Percentiles rank a stretch among this genome's conserved stretches.
phyloP scores from a whole-genome alignment of 1,140 invertebrate species.

The Pinna nobilis region DNA sequence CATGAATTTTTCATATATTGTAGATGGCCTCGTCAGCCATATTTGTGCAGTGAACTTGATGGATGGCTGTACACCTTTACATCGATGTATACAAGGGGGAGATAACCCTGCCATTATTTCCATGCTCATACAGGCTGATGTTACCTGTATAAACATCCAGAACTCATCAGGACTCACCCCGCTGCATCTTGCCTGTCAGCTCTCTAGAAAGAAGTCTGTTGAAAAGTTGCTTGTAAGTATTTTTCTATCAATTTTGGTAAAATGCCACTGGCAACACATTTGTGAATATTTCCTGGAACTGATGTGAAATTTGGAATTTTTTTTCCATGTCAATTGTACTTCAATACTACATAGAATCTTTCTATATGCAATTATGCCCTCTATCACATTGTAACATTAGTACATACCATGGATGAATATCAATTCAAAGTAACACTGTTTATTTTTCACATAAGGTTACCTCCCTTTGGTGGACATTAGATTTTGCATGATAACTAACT shows the following conservation, averaged over 20 bases:
- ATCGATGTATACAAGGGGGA: slow-evolving; percentile 54
- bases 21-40: slow-evolving; percentile 65
- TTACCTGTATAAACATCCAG: slow-evolving; percentile 58
- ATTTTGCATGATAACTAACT: too few species aligned
- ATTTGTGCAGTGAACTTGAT: slow-evolving; percentile 64
- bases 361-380: too few species aligned
- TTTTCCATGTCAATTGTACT: too few species aligned
- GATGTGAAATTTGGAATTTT: too few species aligned
- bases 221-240: slow-evolving; percentile 59
- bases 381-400: too few species aligned
- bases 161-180: slow-evolving; percentile 57
- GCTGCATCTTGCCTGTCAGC: slow-evolving; percentile 61
- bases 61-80: slow-evolving; percentile 61
- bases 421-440: not conserved
- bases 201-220: slow-evolving; percentile 58
- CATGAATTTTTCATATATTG: not conserved
- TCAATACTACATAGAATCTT: too few species aligned
- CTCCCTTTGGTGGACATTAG: too few species aligned
- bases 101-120: slow-evolving; percentile 52
- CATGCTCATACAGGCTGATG: slow-evolving; percentile 49
- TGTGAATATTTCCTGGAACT: not conserved
- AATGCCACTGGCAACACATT: too few species aligned
- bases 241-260: not conserved
- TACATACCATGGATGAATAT: too few species aligned
- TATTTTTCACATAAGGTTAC: not conserved